These are phyloP conservation scores for Caenorhabditis zanzibari DNA, from an alignment of 2,888 invertebrate genomes.

Conservation along the genomic window DNA sequence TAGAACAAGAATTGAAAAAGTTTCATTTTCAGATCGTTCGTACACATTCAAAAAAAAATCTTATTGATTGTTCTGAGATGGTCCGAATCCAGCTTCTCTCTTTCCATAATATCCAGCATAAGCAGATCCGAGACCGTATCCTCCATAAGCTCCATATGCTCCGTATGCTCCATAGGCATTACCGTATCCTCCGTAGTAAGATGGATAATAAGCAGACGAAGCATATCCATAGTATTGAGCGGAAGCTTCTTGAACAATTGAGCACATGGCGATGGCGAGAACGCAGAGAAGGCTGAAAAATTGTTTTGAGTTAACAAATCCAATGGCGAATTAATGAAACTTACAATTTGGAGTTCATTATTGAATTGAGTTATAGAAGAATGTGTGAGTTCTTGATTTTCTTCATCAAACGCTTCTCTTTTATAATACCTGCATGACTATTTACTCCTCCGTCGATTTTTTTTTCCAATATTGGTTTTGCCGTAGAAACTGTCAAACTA, in stretches of 20 bases:
- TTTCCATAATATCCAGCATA: slow-evolving; percentile 63
- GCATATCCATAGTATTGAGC: slow-evolving; percentile 58
- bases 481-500: slow-evolving; percentile 41
- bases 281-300: slow-evolving; percentile 51
- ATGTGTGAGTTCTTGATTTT: neutral
- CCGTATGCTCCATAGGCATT: slow-evolving; percentile 33
- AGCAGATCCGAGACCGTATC: slow-evolving; percentile 60
- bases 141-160: slow-evolving; percentile 49
- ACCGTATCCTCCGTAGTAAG: slow-evolving; percentile 55
- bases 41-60: slow-evolving; percentile 4
- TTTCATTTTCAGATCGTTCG: slow-evolving; percentile 36
- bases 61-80: slow-evolving; percentile 37
- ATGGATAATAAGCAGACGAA: slow-evolving; percentile 52
- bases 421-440: slow-evolving; percentile 22
- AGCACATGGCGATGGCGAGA: slow-evolving; percentile 55
- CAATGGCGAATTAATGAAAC: neutral
- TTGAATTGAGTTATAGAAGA: neutral
- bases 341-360: slow-evolving; percentile 54
- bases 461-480: slow-evolving; percentile 29
- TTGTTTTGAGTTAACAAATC: neutral
- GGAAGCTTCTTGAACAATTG: slow-evolving; percentile 53
- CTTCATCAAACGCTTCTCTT: slow-evolving; percentile 9
- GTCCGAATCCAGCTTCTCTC: slow-evolving; percentile 61
- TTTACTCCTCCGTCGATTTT: slow-evolving; percentile 16
- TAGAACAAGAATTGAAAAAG: slow-evolving; percentile 1